Conservation (phyloP, 2,888 invertebrate genomes). For the Cartodere bifasciata region DNA sequence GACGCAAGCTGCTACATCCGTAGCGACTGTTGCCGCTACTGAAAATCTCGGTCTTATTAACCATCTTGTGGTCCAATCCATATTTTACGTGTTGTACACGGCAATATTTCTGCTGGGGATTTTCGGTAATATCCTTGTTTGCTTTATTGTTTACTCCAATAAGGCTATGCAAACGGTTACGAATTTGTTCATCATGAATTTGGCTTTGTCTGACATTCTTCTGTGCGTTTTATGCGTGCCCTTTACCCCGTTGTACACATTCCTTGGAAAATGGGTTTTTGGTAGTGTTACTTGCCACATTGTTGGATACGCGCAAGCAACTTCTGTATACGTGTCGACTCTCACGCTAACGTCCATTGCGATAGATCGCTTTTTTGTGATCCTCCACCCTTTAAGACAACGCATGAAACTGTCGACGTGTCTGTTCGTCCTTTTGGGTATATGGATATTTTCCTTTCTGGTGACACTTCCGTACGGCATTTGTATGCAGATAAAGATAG, state of each 20-base stretch:
- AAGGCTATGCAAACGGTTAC: slow-evolving; percentile 86
- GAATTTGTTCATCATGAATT: slow-evolving; percentile 80
- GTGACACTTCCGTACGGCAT: slow-evolving; percentile 77
- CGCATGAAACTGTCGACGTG: slow-evolving; percentile 70
- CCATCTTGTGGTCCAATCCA: slow-evolving; percentile 48
- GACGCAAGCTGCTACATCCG: slow-evolving; percentile 10
- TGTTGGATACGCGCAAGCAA: slow-evolving; percentile 76
- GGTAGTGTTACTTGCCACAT: slow-evolving; percentile 72
- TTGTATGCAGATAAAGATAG: slow-evolving; percentile 53
- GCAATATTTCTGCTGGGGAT: slow-evolving; percentile 70
- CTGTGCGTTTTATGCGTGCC: slow-evolving; percentile 77
- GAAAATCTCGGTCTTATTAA: slow-evolving; percentile 51
- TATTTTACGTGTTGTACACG: slow-evolving; percentile 61
- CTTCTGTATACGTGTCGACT: slow-evolving; percentile 82
- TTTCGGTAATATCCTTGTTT: slow-evolving; percentile 71
- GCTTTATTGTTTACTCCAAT: slow-evolving; percentile 74
- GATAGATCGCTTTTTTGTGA: slow-evolving; percentile 81
- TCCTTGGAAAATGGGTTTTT: slow-evolving; percentile 74
- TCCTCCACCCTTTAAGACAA: slow-evolving; percentile 75
- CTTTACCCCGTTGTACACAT: slow-evolving; percentile 79
- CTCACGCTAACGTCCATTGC: slow-evolving; percentile 86
- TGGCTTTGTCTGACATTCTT: slow-evolving; percentile 77
- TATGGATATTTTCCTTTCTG: slow-evolving; percentile 70
- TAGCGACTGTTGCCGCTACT: slow-evolving; percentile 19
- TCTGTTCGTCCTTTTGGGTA: slow-evolving; percentile 59